phyloP scores from a whole-genome alignment of 2,113 vertebrate species.

The Tachysurus vachellii region DNA sequence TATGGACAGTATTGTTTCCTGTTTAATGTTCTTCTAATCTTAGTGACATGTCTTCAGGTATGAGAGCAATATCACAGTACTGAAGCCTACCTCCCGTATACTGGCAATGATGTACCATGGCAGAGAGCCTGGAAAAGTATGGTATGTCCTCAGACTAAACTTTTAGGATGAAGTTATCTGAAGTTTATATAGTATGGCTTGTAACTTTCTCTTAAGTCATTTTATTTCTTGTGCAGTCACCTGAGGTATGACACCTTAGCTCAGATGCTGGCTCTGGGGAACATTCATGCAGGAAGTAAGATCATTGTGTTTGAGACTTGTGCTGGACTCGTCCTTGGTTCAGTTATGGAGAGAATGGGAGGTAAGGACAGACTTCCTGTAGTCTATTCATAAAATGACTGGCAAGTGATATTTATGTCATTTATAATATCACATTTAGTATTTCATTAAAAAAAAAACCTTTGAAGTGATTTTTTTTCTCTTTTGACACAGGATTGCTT shows the following conservation, averaged over 20 bases:
- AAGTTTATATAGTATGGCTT: not conserved
- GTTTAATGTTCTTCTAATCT: not conserved
- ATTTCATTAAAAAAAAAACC: not conserved
- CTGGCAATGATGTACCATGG: conserved; percentile 98
- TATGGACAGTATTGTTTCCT: not conserved
- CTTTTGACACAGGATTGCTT: not conserved
- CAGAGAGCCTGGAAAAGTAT: conserved; percentile 95
- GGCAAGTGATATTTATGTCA: not conserved
- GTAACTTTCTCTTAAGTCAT: not conserved
- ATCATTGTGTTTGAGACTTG: conserved; percentile 93
- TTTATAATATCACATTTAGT: not conserved
- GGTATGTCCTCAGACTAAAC: conserved; percentile 73
- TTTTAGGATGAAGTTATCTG: not conserved
- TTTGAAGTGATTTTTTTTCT: not conserved
- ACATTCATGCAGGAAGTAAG: conserved; percentile 91
- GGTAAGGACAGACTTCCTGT: conserved; percentile 67
- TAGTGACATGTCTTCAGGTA: conserved; percentile 76
- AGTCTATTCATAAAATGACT: too few species aligned
- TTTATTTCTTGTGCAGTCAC: conserved; percentile 73
- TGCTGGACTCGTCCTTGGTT: conserved; percentile 88
- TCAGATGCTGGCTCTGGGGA: conserved; percentile 91
- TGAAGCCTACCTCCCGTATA: conserved; percentile 90
- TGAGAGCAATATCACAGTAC: conserved; percentile 83
- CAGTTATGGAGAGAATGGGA: conserved; percentile 96
- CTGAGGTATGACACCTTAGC: conserved; percentile 91